Evolutionary conservation across 2,888 invertebrate genomes (phyloP).

Genomic region (Tenodera sinensis): DNA sequence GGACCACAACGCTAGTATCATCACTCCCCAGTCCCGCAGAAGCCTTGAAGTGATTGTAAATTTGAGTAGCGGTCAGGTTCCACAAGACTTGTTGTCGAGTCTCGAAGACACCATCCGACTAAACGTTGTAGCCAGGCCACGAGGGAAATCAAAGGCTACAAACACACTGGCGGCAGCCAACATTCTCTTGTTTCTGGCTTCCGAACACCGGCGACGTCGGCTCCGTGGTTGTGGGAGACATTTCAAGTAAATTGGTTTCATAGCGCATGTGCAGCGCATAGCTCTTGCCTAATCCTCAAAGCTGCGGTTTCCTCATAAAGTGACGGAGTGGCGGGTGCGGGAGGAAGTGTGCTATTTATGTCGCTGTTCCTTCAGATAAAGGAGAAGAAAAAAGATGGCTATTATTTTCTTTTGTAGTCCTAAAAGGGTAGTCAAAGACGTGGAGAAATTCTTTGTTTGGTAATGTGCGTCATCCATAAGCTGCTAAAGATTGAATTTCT

Average conservation of each 20-base stretch:
- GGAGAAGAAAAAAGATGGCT: no score
- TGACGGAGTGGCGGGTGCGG: not conserved
- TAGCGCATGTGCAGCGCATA: not conserved
- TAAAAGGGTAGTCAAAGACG: no score
- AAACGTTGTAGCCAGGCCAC: constrained; percentile 1
- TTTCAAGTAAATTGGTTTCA: not conserved
- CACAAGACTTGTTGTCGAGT: not conserved
- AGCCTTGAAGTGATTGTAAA: not conserved
- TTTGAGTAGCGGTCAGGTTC: not conserved
- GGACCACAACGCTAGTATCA: not conserved
- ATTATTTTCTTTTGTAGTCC: no score
- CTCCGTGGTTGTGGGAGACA: not conserved
- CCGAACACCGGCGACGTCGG: not conserved
- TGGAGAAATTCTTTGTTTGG: not conserved
- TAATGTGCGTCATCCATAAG: not conserved
- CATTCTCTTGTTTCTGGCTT: not conserved
- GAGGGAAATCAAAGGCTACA: constrained; percentile 14
- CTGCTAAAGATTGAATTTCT: not conserved
- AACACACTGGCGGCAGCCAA: not conserved
- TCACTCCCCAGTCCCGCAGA: not conserved
- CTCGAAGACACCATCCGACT: not conserved
- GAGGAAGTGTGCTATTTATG: not conserved
- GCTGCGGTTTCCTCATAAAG: not conserved
- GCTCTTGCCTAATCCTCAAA: not conserved
- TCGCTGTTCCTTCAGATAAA: not conserved